Evolutionary conservation across 2,113 vertebrate genomes (phyloP).

Genomic region (Platysternon megacephalum): DNA sequence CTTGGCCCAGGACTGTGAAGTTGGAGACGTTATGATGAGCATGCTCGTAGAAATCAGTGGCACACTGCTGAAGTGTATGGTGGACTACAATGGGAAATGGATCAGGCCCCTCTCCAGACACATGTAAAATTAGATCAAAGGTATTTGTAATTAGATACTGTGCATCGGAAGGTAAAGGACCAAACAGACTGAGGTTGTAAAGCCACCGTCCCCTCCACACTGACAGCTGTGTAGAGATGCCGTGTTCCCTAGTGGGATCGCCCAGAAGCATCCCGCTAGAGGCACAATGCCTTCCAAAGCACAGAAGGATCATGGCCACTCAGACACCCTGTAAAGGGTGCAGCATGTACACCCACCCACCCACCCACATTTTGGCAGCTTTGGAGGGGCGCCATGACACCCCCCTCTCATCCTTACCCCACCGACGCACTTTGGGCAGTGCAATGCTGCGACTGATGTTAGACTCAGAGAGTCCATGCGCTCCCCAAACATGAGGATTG

Average conservation of each 20-base stretch:
- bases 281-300: constrained; percentile 35
- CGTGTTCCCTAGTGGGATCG: not conserved
- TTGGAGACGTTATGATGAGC: not conserved
- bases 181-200: not conserved
- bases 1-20: not conserved
- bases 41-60: not conserved
- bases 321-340: not conserved
- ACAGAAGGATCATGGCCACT: not conserved
- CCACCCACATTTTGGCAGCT: not conserved
- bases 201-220: not conserved
- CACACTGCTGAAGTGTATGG: no score
- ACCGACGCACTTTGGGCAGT: not conserved
- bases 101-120: not conserved
- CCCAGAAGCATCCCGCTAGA: not conserved
- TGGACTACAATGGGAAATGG: not conserved
- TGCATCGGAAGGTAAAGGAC: not conserved
- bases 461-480: not conserved
- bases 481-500: not conserved
- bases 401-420: not conserved
- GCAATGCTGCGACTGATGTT: not conserved
- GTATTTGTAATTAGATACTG: constrained; percentile 7
- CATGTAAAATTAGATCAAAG: not conserved
- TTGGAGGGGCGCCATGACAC: not conserved
- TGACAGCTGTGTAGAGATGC: not conserved
- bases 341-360: not conserved